Base-by-base conservation (phyloP, 1,140 invertebrate species). In the Heliconius hewitsoni region DNA sequence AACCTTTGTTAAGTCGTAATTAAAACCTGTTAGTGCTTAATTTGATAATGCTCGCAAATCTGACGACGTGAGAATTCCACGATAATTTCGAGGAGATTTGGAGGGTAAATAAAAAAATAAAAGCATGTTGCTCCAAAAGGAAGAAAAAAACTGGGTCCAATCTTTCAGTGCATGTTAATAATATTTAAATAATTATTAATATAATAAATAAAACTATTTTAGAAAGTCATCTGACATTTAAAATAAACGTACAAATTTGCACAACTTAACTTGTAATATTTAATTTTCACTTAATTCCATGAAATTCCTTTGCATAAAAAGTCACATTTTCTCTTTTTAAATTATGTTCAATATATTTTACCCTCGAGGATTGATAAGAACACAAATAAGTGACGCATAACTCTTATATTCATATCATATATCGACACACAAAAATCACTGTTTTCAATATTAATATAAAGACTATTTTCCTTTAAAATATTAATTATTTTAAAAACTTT, bases 341-440 rank as follows among this genome's bases (percentile, higher is more conserved):
- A 66, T 30, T 66, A 27, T 66, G 27, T 57, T 18, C 27, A 9
- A 55, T 55, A 9, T 39, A 75, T 55, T 75, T 75, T 42, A 75
- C 74, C 55, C 74, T 75, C 74, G 55, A 39, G 60, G 23, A 42
- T 42, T 60, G 74, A 75, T 75, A 75, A 75, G 55, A 75, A 66
- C 30, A 23, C 55, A 75, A 75, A 75, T 75, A 66, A 75, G n/a
- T 74, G 52, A 34, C 27, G n/a, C 50, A 74, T 74, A 18, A 42
- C 50, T 46, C n/a, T 52, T 55, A 60, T 55, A 39, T 75, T 75
- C 74, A 75, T 66, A 66, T 18, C 27, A 2, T 13, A 66, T 75
- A 55, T 18, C 11, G 55, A 50, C 42, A 74, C 34, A 42, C 52
- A 11, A 66, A 60, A 34, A 8, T n/a, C 18, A 13, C 8, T 27